Base-by-base conservation (phyloP, 2,888 invertebrate species). In the Parasteatoda lunata region DNA sequence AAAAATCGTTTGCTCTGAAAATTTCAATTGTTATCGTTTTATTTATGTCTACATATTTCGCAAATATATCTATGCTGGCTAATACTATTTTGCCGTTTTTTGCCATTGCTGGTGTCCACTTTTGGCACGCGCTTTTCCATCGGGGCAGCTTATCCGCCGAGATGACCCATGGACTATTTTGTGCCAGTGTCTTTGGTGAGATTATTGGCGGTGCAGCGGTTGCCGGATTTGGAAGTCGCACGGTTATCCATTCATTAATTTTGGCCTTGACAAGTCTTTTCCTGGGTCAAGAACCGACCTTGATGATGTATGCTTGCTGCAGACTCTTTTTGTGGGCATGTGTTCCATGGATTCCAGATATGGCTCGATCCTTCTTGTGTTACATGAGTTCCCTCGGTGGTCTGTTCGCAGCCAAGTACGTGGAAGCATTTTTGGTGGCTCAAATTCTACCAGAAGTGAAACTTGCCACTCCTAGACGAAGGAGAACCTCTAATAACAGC, bases 401-500 rank as follows among this genome's bases (percentile, higher is more conserved):
- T 5, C 4, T 45, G 30, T 11, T 86, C n/a, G 77, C 80, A 49
- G 85, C 85, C 6, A 86, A 80, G 65, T 86, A 86, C 45, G 13
- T 86, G 66, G 85, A 86, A 45, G 15, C 70, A 3, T 66, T 80
- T 7, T 66, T 80, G 13, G 45, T 80, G 66, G 48, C 72, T 4
- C 80, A 86, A 30, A 71, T 86, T 8, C 5, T 75, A 30, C 68
- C 85, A 15, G 85, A 86, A 5, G 9, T 86, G 66, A 86, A 80
- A 59, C 59, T 77, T 65, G 49, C 85, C 5, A 71, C 80, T 3
- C 85, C 85, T 2, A 80, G 80, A 68, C 65, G 85, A 30, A 52
- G 85, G n/a, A 64, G 85, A 72, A 71, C 80, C 3, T 86, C 85
- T 0, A 86, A 80, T 49, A 86, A 86, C 51, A 72, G 71, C 66